These are phyloP conservation scores for Scolanthus callimorphus DNA, from an alignment of 92 coral and sea anemone genomes.

Conservation along the genomic window DNA sequence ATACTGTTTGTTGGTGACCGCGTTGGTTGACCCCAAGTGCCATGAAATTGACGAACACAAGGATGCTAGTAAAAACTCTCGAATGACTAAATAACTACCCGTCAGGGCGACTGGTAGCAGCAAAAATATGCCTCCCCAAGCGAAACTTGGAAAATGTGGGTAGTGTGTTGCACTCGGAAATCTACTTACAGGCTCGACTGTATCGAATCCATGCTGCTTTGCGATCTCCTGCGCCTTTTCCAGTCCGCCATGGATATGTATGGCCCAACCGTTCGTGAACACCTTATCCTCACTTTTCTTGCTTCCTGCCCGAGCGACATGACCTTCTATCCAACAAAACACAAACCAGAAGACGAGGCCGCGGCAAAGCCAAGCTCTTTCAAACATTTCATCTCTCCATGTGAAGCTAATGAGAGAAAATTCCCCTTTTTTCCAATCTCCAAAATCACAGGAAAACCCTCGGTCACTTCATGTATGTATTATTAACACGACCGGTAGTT, in stretches of 20 bases:
- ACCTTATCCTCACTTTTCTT: conserved; percentile 49
- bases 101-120: conserved; percentile 24
- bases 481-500: conserved; percentile 72
- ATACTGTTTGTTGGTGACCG: no score
- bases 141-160: no score
- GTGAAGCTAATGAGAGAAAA: conserved; percentile 37
- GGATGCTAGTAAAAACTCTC: no score
- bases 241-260: conserved; percentile 78
- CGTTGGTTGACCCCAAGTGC: no score
- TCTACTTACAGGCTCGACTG: conserved; percentile 74
- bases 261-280: conserved; percentile 98
- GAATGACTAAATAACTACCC: conserved; percentile 33
- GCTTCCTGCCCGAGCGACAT: conserved; percentile 12
- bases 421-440: conserved; percentile 28
- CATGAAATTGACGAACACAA: no score
- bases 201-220: conserved; percentile 89
- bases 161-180: not conserved
- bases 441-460: conserved; percentile 52
- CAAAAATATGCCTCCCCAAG: conserved; percentile 10
- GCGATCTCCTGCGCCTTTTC: conserved; percentile 84
- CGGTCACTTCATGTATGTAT: conserved; percentile 51
- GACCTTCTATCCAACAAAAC: conserved; percentile 19
- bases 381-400: conserved; percentile 98
- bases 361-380: conserved; percentile 72
- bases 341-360: conserved; percentile 46